Evolutionary conservation across 2,113 vertebrate species (phyloP), one percentile per base, ranked within the genome.

Genomic region (Carassius gibelio): DNA sequence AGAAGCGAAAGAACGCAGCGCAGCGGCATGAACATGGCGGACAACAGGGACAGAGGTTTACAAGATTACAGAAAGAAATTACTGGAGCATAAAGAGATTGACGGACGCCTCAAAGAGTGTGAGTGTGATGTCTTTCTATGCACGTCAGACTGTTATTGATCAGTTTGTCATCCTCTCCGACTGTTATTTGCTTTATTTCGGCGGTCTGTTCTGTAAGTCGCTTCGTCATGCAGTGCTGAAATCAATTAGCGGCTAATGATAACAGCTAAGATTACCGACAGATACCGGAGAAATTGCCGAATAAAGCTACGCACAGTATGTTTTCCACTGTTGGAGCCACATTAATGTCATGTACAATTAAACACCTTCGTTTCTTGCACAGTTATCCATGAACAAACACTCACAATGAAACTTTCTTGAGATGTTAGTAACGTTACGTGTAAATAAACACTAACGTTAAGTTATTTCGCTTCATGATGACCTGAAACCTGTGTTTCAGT

Each of bases 1-100:
- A 82, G 81, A 57, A 71, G 30, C 1, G 7, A 36, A 50, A 30
- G 72, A 76, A 36, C 1, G 75, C 8, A 64, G 52, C 74, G 21
- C 30, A 30, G 75, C n/a, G 42, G 75, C 38, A 66, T 15, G 19
- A 94, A 94, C 95, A 99, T 98, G 98, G 98, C 97, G 94, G 97
- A 99, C 91, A 95, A 94, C 57, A 93, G 97, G 86, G 98, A 98
- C 86, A 98, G 98, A 92, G 97, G 95, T 74, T 93, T 99, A 68
- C 97, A 98, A 91, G 98, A 99, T 59, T 99, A 99, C 86, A 96
- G 98, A 84, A 99, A 99, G 92, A 99, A 98, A 94, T 92, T 99
- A 84, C 90, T 99, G 78, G 98, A 99, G 92, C 98, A 99, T 85
- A 99, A 99, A 94, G 98, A 99, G 92, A 97, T 99, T n/a, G 98